phyloP scores from a whole-genome alignment of 2,113 vertebrate genomes.

The Periophthalmodon schlosseri region DNA sequence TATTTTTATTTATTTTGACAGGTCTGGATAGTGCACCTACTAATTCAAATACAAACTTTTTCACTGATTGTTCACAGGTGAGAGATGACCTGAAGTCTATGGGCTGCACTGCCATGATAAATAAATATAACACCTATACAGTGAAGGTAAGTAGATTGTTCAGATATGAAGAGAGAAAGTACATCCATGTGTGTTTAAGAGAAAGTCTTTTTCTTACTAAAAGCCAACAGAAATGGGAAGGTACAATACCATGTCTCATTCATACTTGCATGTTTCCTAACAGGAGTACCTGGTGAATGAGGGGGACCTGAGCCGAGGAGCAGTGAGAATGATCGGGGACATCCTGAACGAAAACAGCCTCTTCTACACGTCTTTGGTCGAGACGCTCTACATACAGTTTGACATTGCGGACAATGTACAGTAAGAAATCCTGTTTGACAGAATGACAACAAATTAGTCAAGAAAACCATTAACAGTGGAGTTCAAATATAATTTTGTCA shows the following conservation, averaged over 20 bases:
- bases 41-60: not conserved
- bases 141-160: constrained; percentile 72
- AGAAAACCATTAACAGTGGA: too few species aligned
- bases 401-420: constrained; percentile 71
- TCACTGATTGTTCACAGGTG: constrained; percentile 56
- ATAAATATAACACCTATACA: constrained; percentile 78
- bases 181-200: too few species aligned
- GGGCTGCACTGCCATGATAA: constrained; percentile 67
- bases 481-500: too few species aligned
- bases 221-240: too few species aligned
- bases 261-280: not conserved
- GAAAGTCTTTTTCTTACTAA: too few species aligned
- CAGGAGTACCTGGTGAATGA: constrained; percentile 80
- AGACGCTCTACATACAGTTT: constrained; percentile 74
- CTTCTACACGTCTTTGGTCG: constrained; percentile 72
- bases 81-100: constrained; percentile 65
- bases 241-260: not conserved
- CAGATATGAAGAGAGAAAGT: too few species aligned
- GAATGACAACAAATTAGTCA: not conserved
- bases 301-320: constrained; percentile 74
- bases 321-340: constrained; percentile 79
- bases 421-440: constrained; percentile 58
- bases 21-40: too few species aligned
- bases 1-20: too few species aligned
- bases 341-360: constrained; percentile 80